Evolutionary conservation across 2,797 vertebrate species (phyloP), one percentile per base, ranked within the genome.

Genomic region (Lophura swinhoii): DNA sequence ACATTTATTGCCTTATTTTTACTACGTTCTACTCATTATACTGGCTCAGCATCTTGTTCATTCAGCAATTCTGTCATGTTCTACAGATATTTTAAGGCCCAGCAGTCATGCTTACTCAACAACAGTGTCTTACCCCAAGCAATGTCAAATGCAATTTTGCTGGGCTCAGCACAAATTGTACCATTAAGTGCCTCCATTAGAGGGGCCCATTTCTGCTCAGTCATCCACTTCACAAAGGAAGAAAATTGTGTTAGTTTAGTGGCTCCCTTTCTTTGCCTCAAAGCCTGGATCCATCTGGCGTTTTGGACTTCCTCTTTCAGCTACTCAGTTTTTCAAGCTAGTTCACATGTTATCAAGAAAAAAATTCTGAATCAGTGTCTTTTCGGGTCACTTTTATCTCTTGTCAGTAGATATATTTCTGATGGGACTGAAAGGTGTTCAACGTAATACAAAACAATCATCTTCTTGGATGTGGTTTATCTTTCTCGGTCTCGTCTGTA

Each of bases 31-130:
- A 86, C 68, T 89, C 76, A 72, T 92, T 96, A 91, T 48, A 76
- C 84, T 95, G 76, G 49, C 79, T 95, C 94, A 95, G 94, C 94
- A 93, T 55, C 85, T 91, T 96, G 72, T 92, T 92, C 86, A 70
- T 77, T 92, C 87, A 95, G 94, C 87, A 91, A 21, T 94, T 92
- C 66, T 69, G 55, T 90, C 89, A 59, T 0, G 85, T 59, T 80
- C 62, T 83, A 85, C 73, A 81, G 79, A 92, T 87, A 89, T 90
- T 95, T 92, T 93, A 89, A 91, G 89, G 70, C 55, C 91, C 63
- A 86, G 41, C 33, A 75, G 56, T 80, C 39, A 46, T 16, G 79
- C 83, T 91, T 90, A 56, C 67, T 91, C 92, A 94, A 94, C 48
- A 0, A 39, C 22, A 67, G 23, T 80, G 66, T 93, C 82, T 68